Conservation (phyloP, 1,140 invertebrate species). For the Augochlora pura region DNA sequence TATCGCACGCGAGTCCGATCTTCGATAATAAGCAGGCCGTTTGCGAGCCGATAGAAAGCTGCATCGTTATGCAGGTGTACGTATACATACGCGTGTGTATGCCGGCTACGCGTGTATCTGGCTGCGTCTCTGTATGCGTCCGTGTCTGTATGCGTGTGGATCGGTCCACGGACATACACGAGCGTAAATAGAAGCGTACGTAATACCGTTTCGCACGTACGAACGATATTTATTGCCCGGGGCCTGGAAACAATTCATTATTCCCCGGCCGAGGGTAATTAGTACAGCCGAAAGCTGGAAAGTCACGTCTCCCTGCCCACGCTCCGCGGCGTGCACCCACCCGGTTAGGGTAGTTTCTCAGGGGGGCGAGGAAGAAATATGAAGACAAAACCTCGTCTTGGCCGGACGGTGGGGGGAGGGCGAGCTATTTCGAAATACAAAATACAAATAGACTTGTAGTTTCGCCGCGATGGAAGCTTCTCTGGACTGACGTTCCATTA, state of each 20-base stretch:
- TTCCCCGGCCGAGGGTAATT: slow-evolving; percentile 56
- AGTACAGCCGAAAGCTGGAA: slow-evolving; percentile 47
- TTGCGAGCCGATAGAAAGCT: slow-evolving; percentile 64
- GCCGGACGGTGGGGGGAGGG: not conserved
- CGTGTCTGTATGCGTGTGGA: not conserved
- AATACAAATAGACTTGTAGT: not conserved
- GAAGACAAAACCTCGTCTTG: slow-evolving; percentile 1
- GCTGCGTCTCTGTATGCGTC: too few species aligned
- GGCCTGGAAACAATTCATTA: slow-evolving; percentile 57
- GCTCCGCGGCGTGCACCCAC: slow-evolving; percentile 3
- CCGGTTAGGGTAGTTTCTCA: not conserved
- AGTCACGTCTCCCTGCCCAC: slow-evolving; percentile 42
- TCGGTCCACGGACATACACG: slow-evolving; percentile 10
- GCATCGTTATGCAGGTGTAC: slow-evolving; percentile 30
- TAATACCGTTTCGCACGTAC: slow-evolving; percentile 25
- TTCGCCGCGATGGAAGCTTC: too few species aligned
- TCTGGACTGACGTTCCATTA: not conserved
- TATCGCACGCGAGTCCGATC: slow-evolving; percentile 67
- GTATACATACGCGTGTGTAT: slow-evolving; percentile 13
- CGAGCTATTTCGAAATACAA: not conserved
- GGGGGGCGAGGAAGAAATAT: too few species aligned
- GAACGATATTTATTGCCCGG: slow-evolving; percentile 55
- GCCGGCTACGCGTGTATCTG: too few species aligned
- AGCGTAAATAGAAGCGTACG: slow-evolving; percentile 1
- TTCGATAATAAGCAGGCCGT: slow-evolving; percentile 64